phyloP scores from a whole-genome alignment of 2,888 invertebrate genomes.

The Globia sparganii region DNA sequence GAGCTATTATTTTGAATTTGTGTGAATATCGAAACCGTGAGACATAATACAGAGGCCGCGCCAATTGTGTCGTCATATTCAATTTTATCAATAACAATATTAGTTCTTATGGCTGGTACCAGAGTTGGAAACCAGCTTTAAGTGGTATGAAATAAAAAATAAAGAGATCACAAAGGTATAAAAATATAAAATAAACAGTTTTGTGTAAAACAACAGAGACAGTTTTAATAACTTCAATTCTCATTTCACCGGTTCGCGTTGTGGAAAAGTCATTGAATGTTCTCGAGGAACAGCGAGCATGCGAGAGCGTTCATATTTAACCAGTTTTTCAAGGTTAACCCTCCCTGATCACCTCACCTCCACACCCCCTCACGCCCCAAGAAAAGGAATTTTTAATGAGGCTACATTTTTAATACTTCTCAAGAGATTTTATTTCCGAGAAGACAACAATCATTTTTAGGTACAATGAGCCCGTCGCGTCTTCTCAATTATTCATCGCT shows the following conservation, averaged over 20 bases:
- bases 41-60: not conserved
- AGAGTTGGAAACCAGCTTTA: no score
- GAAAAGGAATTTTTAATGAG: constrained; percentile 66
- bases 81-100: not conserved
- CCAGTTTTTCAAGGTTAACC: constrained; percentile 61
- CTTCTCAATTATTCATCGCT: constrained; percentile 38
- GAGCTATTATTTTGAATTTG: not conserved
- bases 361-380: constrained; percentile 29
- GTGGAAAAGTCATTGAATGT: constrained; percentile 37
- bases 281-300: constrained; percentile 39
- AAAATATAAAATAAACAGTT: constrained; percentile 10
- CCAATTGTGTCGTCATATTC: not conserved
- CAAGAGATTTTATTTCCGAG: constrained; percentile 61
- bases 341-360: constrained; percentile 1
- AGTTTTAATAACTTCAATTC: constrained; percentile 35
- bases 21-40: not conserved
- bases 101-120: no score
- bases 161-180: not conserved
- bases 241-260: not conserved
- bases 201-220: constrained; percentile 15
- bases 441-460: constrained; percentile 65
- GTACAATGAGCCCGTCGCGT: constrained; percentile 21
- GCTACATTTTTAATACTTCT: constrained; percentile 65
- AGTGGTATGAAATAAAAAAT: not conserved
- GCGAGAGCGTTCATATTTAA: constrained; percentile 69